Evolutionary conservation across 2,113 vertebrate genomes (phyloP).

Genomic region (Heliornis fulica): DNA sequence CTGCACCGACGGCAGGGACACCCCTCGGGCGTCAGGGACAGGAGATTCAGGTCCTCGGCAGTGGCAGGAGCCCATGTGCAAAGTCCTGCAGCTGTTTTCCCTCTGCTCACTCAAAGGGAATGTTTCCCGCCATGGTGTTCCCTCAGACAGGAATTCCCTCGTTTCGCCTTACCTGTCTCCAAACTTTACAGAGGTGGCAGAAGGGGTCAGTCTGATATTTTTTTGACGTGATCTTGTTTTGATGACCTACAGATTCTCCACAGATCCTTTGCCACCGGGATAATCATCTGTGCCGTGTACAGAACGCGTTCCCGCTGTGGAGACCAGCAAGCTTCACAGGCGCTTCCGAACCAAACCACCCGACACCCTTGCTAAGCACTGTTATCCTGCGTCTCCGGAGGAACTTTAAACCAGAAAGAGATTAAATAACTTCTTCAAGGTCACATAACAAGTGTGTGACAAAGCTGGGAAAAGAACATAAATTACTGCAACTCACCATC

Average conservation of each 20-base stretch:
- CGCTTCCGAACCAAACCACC: neutral
- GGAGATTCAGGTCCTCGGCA: neutral
- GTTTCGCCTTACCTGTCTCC: neutral
- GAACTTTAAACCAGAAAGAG: neutral
- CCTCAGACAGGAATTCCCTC: constrained; percentile 29
- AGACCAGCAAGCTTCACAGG: neutral
- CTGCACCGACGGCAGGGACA: fast-evolving
- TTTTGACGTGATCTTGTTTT: neutral
- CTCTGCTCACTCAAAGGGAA: neutral
- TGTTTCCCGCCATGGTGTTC: neutral
- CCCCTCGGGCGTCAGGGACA: neutral
- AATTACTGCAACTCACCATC: neutral
- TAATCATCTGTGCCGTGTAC: neutral
- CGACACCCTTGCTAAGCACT: neutral
- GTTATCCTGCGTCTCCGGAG: neutral
- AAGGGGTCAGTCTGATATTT: neutral
- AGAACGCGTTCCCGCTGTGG: neutral
- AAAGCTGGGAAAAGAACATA: constrained; percentile 30
- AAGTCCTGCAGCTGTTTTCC: neutral
- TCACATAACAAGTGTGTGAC: constrained; percentile 6
- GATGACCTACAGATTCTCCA: neutral
- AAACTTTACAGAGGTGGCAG: neutral
- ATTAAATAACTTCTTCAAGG: constrained; percentile 43
- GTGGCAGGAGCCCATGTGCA: neutral
- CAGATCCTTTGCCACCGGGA: neutral